Evolutionary conservation across 2,888 invertebrate species (phyloP), one percentile per base, ranked within the genome.

Genomic region (Macaria notata): DNA sequence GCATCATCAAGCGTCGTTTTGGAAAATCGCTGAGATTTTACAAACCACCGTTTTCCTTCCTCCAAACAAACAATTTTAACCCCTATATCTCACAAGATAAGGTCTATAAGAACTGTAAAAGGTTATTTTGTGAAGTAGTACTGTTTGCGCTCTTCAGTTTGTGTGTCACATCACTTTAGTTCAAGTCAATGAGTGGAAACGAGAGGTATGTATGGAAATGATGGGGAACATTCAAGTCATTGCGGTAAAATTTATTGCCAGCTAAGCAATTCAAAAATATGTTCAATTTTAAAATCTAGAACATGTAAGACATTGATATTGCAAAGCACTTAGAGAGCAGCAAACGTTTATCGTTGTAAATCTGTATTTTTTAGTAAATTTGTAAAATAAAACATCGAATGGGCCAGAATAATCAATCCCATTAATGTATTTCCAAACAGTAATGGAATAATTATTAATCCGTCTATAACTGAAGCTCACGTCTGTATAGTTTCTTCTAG

Each of bases 391-490:
- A 19, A 1, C 19, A 19, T 1, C 1, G 19, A 19, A 19, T 19
- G 19, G 19, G 19, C 19, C 41, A 41, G 3, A n/a, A 41, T 41
- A 41, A 41, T n/a, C 41, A 41, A 44, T 5, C 8, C 58, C 50
- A 55, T 44, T 59, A 43, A 54, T 54, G 54, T 59, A 59, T 51
- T 50, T 59, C 45, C 61, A 7, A 63, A 46, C 57, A 46, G 75
- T 71, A 66, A 72, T 70, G 75, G 76, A 81, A 83, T 79, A 83
- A 82, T 83, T 79, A 82, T 83, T 77, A 82, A 84, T 78, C 81
- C 73, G 66, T 71, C 80, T 77, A 81, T 79, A 79, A 78, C 75
- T 59, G 67, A 59, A 54, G 51, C 63, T 63, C 63, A 61, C 65
- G 60, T 19, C 19, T 61, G 57, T 61, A 63, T 61, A 44, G 43